A percentile compares a stretch with the other conserved stretches of the same genome.
Conservation (phyloP, 2,888 invertebrate genomes). For the Mayetiola destructor region DNA sequence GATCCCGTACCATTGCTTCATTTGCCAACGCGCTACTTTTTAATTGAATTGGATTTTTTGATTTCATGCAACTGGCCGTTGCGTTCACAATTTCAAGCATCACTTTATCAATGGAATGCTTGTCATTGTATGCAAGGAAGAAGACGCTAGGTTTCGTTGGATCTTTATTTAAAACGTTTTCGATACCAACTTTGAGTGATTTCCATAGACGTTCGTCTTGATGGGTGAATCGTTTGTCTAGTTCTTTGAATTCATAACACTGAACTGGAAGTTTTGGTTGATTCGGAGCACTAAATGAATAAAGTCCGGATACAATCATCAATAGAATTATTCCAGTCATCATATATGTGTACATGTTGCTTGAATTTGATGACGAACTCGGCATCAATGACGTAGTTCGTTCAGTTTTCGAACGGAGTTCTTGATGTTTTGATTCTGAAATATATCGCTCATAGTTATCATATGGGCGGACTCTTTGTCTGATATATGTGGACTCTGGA, state of each 20-base stretch:
- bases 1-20: constrained; percentile 22
- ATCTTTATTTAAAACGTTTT: constrained; percentile 24
- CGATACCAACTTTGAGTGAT: constrained; percentile 16
- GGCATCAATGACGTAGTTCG: no score
- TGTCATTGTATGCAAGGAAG: constrained; percentile 21
- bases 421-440: not conserved
- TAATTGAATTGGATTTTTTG: constrained; percentile 18
- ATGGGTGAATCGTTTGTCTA: not conserved
- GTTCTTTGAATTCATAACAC: constrained; percentile 8
- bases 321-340: no score
- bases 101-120: not conserved
- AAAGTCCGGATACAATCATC: not conserved
- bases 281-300: not conserved
- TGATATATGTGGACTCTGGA: not conserved
- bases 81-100: not conserved
- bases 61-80: constrained; percentile 10
- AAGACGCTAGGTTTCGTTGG: constrained; percentile 24
- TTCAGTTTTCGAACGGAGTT: not conserved
- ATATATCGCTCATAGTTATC: no score
- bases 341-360: no score
- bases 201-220: constrained; percentile 11
- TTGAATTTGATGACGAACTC: no score
- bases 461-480: not conserved
- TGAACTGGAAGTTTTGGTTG: not conserved
- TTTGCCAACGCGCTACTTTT: constrained; percentile 22